phyloP scores from a whole-genome alignment of 30 jellyfish, hydroid and myxozoan species.

The Aurelia aurita region DNA sequence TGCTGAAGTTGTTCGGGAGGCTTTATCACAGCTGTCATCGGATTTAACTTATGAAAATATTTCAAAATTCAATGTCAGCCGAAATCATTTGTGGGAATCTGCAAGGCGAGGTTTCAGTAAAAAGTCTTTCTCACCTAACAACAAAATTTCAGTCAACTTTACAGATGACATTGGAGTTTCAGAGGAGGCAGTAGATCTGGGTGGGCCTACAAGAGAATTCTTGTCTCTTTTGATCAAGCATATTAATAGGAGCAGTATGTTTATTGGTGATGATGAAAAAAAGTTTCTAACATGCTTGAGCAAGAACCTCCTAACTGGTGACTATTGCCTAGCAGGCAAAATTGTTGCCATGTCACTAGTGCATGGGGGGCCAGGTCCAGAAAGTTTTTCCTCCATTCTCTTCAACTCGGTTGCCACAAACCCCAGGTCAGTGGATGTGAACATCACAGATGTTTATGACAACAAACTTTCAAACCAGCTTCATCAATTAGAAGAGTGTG shows the following conservation, averaged over 20 bases:
- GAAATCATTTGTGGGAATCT: slow-evolving; percentile 45
- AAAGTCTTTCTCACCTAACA: slow-evolving; percentile 12
- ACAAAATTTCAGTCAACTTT: slow-evolving; percentile 15
- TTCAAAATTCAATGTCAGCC: slow-evolving; percentile 25
- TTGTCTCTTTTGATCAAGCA: not conserved
- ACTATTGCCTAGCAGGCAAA: not conserved
- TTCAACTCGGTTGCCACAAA: not conserved
- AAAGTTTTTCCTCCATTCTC: not conserved
- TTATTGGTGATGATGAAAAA: no score
- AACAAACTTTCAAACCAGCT: not conserved
- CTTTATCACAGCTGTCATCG: slow-evolving; percentile 6
- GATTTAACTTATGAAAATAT: not conserved
- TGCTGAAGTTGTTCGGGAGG: slow-evolving; percentile 3
- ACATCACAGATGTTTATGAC: not conserved
- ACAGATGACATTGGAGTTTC: slow-evolving; percentile 25
- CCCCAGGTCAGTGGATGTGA: slow-evolving; percentile 6
- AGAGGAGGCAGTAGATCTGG: slow-evolving; percentile 6
- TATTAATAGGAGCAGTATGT: no score
- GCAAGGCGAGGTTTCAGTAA: slow-evolving; percentile 34
- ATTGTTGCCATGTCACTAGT: not conserved
- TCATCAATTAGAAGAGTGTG: not conserved
- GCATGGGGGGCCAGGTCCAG: slow-evolving; percentile 7
- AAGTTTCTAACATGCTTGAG: no score
- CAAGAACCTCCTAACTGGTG: no score
- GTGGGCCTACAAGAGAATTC: slow-evolving; percentile 35